Percentiles rank a stretch among this genome's conserved stretches.
phyloP scores from a whole-genome alignment of 92 coral and sea anemone genomes.

The Palythoa caribaeorum region DNA sequence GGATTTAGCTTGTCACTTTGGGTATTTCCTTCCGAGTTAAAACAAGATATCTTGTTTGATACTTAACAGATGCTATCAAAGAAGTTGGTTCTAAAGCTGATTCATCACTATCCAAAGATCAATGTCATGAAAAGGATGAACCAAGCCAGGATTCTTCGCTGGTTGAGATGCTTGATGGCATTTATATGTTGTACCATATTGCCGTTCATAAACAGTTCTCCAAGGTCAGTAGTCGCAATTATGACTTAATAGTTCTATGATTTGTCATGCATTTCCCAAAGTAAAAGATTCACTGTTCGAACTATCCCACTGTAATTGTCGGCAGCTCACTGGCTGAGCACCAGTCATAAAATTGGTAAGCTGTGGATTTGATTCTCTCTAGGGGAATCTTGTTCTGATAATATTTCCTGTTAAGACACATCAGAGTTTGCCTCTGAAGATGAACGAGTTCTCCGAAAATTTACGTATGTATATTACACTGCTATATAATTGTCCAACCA shows the following conservation, averaged over 20 bases:
- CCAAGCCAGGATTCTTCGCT: constrained; percentile 76
- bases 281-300: background rate
- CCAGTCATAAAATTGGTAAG: too few species aligned
- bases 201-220: constrained; percentile 99
- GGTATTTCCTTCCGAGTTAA: background rate
- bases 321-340: too few species aligned
- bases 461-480: too few species aligned
- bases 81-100: constrained; percentile 56
- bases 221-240: constrained; percentile 68
- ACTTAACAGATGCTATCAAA: constrained; percentile 47
- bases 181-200: constrained; percentile 90
- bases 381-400: too few species aligned
- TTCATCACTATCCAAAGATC: constrained; percentile 37
- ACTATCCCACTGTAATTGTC: too few species aligned
- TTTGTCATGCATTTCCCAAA: background rate
- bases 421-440: too few species aligned
- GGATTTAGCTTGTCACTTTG: too few species aligned
- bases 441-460: too few species aligned
- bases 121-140: constrained; percentile 61
- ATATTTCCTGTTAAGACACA: too few species aligned
- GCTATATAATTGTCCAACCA: too few species aligned
- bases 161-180: constrained; percentile 93
- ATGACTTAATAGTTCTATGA: background rate
- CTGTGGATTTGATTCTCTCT: too few species aligned
- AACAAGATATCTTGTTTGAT: background rate